Conservation (phyloP, 2,888 invertebrate genomes). For the Elmis aenea region DNA sequence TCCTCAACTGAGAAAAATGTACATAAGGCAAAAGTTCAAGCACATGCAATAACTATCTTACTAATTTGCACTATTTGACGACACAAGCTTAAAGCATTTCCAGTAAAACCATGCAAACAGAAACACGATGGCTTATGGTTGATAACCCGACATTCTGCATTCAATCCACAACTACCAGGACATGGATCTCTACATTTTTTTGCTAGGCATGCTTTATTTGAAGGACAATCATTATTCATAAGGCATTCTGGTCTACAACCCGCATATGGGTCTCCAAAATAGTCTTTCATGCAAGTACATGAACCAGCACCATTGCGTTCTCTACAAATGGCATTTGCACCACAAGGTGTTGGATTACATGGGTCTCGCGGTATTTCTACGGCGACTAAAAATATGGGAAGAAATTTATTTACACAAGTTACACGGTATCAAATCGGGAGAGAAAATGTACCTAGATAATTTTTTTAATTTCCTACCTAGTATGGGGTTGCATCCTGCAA, state of each 20-base stretch:
- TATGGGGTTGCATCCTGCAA: conserved; percentile 63
- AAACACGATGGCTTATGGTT: conserved; percentile 75
- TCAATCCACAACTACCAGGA: conserved; percentile 70
- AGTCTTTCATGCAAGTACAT: conserved; percentile 69
- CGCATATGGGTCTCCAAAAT: conserved; percentile 71
- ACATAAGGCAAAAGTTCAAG: too few species aligned
- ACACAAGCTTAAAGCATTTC: conserved; percentile 67
- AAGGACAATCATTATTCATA: conserved; percentile 70
- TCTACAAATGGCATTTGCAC: conserved; percentile 72
- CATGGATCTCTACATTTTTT: conserved; percentile 78
- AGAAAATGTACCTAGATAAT: background rate
- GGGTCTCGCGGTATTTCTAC: conserved; percentile 61
- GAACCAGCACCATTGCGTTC: conserved; percentile 71
- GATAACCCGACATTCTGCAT: conserved; percentile 68
- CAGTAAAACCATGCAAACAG: conserved; percentile 67
- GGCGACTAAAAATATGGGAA: conserved; percentile 29
- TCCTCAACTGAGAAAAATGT: conserved; percentile 31
- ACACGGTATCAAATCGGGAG: too few species aligned
- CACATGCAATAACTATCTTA: conserved; percentile 16
- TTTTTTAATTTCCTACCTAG: conserved; percentile 38
- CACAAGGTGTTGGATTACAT: conserved; percentile 75
- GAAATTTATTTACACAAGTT: conserved; percentile 6
- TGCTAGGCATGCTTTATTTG: conserved; percentile 67
- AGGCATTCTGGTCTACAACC: conserved; percentile 79
- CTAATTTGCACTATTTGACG: conserved; percentile 26